Evolutionary conservation across 2,888 invertebrate genomes (phyloP), one percentile per base, ranked within the genome.

Genomic region (Brenthis ino): DNA sequence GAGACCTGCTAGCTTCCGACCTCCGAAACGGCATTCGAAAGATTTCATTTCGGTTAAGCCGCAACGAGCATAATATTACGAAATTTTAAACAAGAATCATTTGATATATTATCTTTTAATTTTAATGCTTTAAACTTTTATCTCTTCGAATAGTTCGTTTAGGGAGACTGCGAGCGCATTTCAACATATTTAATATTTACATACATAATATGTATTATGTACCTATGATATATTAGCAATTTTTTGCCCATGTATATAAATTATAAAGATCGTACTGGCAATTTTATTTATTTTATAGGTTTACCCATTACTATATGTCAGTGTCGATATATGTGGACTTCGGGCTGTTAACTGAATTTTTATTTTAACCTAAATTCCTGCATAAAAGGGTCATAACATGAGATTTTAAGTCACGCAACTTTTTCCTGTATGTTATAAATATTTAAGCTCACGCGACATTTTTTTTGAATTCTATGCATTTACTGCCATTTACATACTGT

Each of bases 361-460:
- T 48, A 53, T 50, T 56, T 64, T 64, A 70, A 64, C 70, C 66
- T 60, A 68, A 73, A 74, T 74, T 64, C 73, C 57, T 67, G n/a
- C 48, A 28, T 67, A 65, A 58, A 56, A 60, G 50, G 65, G 63
- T 54, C 53, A 24, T 57, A 14, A 56, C 60, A 61, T 64, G 50
- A 64, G 79, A 75, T 76, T 77, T 76, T 76, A 71, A 77, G 77
- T 79, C 85, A 85, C 83, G 88, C 81, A 77, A 87, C 79, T 77
- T 76, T 82, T 80, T 63, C 65, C 51, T 69, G 79, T 76, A 77
- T 74, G 72, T 74, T 51, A 16, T 37, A 20, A 20, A 51, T 53
- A 61, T 61, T 53, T 53, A 63, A 12, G 64, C 76, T 73, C 83
- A 83, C 82, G 84, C 85, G 82, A 82, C 77, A 77, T 75, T 72